Evolutionary conservation across 92 coral and sea anemone species (phyloP).

Genomic region (Muricea muricata): DNA sequence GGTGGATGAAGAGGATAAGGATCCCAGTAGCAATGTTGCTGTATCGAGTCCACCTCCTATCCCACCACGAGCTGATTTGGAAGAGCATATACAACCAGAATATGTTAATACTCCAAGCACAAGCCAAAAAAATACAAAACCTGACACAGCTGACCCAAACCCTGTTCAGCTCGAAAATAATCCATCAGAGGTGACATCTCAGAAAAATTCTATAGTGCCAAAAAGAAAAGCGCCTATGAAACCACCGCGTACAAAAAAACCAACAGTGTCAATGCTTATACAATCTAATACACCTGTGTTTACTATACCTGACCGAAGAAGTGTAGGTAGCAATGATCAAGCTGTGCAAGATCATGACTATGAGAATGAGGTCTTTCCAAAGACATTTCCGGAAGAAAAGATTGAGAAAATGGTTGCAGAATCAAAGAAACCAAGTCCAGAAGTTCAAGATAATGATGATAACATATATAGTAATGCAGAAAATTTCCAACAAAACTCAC

Average conservation of each 20-base stretch:
- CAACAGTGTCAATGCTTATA: constrained; percentile 9
- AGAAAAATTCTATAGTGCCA: background rate
- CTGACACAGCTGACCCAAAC: background rate
- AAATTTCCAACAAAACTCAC: background rate
- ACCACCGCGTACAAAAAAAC: constrained; percentile 50
- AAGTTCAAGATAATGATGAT: background rate
- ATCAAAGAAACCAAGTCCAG: background rate
- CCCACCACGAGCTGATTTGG: constrained; percentile 87
- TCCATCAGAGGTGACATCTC: background rate
- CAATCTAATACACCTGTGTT: background rate
- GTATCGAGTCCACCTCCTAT: constrained; percentile 79
- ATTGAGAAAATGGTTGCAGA: background rate
- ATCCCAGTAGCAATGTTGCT: background rate
- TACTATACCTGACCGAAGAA: constrained; percentile 24
- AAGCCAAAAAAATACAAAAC: background rate
- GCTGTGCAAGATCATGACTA: constrained; percentile 1
- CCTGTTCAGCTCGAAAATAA: background rate
- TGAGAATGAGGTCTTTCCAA: background rate
- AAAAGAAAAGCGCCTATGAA: constrained; percentile 46
- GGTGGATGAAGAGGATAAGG: background rate
- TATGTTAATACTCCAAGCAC: background rate
- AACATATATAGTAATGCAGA: constrained; percentile 25
- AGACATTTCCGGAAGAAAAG: background rate
- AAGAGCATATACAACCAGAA: constrained; percentile 24
- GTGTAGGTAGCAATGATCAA: constrained; percentile 7